A percentile compares a stretch with the other conserved stretches of the same genome.
Evolutionary conservation across 30 jellyfish, hydroid and myxozoan species (phyloP).

Genomic region (Chrysaora quinquecirrha): DNA sequence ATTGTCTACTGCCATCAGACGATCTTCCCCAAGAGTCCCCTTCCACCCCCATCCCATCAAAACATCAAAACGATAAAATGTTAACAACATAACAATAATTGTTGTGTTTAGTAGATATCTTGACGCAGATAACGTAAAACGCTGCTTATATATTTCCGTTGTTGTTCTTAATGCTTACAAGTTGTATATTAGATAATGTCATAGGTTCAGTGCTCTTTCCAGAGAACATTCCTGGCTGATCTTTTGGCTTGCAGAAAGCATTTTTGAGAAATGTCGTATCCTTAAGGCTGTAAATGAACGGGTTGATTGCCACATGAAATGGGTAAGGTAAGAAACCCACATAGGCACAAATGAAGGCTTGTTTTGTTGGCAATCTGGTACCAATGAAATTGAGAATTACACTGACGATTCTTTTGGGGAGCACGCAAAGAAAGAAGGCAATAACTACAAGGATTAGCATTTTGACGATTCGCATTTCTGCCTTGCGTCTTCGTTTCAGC

Average conservation of each 20-base stretch:
- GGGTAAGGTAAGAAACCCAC: conserved; percentile 8
- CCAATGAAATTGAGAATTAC: background rate
- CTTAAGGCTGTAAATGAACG: conserved; percentile 32
- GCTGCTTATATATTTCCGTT: too few species aligned
- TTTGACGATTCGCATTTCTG: conserved; percentile 26
- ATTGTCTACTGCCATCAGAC: too few species aligned
- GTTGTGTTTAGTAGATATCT: too few species aligned
- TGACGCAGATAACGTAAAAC: too few species aligned
- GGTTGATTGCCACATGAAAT: conserved; percentile 17
- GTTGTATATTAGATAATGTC: too few species aligned
- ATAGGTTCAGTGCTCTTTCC: too few species aligned
- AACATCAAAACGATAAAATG: too few species aligned
- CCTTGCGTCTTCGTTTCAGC: background rate
- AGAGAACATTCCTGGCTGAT: too few species aligned
- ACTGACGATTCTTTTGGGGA: conserved; percentile 9
- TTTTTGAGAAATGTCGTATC: conserved; percentile 28
- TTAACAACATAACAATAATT: too few species aligned
- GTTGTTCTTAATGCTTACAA: too few species aligned
- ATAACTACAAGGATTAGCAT: conserved; percentile 8
- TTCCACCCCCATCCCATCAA: too few species aligned
- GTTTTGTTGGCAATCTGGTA: background rate
- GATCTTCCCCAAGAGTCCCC: too few species aligned
- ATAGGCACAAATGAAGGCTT: background rate
- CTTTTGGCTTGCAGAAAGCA: background rate
- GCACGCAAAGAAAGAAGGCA: conserved; percentile 9